Evolutionary conservation across 2,113 vertebrate species (phyloP), one percentile per base, ranked within the genome.

Genomic region (Rostratula benghalensis): DNA sequence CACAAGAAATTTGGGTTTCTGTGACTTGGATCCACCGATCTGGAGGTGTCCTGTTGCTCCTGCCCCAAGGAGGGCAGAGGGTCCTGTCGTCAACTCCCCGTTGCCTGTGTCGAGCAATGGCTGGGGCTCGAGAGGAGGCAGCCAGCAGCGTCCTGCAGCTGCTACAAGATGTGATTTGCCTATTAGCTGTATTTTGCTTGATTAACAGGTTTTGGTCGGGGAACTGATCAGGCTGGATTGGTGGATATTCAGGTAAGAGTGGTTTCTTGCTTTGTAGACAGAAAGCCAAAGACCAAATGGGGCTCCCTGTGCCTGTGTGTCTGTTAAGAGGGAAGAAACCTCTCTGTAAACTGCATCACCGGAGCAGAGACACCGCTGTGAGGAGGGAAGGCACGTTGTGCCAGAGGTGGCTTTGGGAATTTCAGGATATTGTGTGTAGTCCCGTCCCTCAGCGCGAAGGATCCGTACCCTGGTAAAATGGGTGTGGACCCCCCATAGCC

Each of bases 141-240:
- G 50, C 70, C 86, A 61, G 63, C 67, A 61, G 25, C 77, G 76
- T 60, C 43, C 11, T 54, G 28, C 53, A 71, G 84, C 59, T 91
- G 65, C 67, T 20, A 12, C 4, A 17, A 50, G 60, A 27, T 73
- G 20, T 39, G 28, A 82, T 71, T 89, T 89, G 59, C 51, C 70
- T 56, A 11, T 94, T 90, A 93, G 79, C 76, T 94, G 23, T 81
- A 53, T 91, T 96, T 86, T 74, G 43, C 82, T 95, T 87, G 59
- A 64, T 78, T 81, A 83, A 57, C 46, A 91, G 77, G 50, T 73
- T 88, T 78, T 90, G 51, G 6, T 65, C 10, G 20, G 68, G 86
- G 89, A 83, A 50, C 64, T 74, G 65, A 53, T 89, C 61, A 79
- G 83, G 67, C 71, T 90, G 82, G 63, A 82, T 56, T 69, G 69